Evolutionary conservation across 1,140 invertebrate genomes (phyloP).

Genomic region (Diploscapter pachys): DNA sequence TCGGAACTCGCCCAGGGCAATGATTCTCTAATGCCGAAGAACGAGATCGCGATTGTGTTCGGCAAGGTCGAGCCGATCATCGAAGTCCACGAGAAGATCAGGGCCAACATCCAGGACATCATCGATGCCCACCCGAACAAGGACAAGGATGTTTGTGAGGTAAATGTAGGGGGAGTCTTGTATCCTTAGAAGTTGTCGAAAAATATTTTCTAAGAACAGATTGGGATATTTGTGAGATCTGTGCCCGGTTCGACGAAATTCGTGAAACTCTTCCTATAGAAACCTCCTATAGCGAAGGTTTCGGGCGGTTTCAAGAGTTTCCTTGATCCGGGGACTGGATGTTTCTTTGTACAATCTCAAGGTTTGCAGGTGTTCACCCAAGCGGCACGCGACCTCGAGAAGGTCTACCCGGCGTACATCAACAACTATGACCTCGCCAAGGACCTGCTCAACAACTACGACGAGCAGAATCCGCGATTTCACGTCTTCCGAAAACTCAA

Average conservation of each 20-base stretch:
- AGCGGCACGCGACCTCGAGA: not conserved
- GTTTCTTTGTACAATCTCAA: too few species aligned
- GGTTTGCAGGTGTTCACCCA: too few species aligned
- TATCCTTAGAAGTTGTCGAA: not conserved
- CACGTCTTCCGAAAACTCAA: slow-evolving; percentile 74
- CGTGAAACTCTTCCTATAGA: too few species aligned
- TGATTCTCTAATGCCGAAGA: slow-evolving; percentile 75
- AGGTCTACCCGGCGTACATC: slow-evolving; percentile 89
- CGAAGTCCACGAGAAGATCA: slow-evolving; percentile 68
- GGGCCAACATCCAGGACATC: not conserved
- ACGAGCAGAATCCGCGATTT: slow-evolving; percentile 85
- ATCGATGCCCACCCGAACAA: not conserved
- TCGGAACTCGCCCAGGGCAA: slow-evolving; percentile 72
- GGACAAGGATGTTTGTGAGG: not conserved
- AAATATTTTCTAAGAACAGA: too few species aligned
- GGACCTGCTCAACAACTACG: slow-evolving; percentile 82
- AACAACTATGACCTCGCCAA: slow-evolving; percentile 97
- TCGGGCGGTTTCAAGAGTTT: too few species aligned
- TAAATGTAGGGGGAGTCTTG: too few species aligned
- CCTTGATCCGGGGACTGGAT: too few species aligned
- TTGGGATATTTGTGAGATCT: too few species aligned
- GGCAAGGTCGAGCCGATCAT: slow-evolving; percentile 89
- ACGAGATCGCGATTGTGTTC: slow-evolving; percentile 90
- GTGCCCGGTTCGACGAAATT: too few species aligned
- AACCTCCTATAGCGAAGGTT: too few species aligned